Evolutionary conservation across 2,888 invertebrate species (phyloP), one percentile per base, ranked within the genome.

Genomic region (Fissipunctia ypsillon): DNA sequence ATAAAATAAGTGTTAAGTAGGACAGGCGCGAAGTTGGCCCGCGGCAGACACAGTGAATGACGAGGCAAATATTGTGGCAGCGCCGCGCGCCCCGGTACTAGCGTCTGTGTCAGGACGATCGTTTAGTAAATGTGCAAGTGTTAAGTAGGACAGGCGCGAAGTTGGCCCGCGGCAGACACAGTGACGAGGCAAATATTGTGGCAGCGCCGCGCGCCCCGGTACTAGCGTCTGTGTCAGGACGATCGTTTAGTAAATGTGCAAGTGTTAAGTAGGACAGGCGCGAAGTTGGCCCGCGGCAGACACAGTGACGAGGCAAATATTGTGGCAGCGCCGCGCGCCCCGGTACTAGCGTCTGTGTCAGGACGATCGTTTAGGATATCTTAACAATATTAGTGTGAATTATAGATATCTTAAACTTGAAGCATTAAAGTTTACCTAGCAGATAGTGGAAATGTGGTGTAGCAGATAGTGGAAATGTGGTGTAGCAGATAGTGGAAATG

Each of bases 91-190:
- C n/a, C n/a, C n/a, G n/a, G n/a, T n/a, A n/a, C n/a, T n/a, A n/a
- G n/a, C n/a, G n/a, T n/a, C n/a, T n/a, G n/a, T n/a, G n/a, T n/a
- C n/a, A n/a, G n/a, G n/a, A n/a, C n/a, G n/a, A n/a, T n/a, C n/a
- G n/a, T n/a, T n/a, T n/a, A 52, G 45, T 45, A 31, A 48, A 59
- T 14, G 61, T 38, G 50, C 61, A n/a, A n/a, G n/a, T n/a, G n/a
- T n/a, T n/a, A n/a, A n/a, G n/a, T n/a, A n/a, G n/a, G n/a, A n/a
- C n/a, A n/a, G n/a, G n/a, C n/a, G n/a, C n/a, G n/a, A n/a, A n/a
- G n/a, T n/a, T n/a, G n/a, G n/a, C n/a, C n/a, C n/a, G n/a, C n/a
- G n/a, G n/a, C n/a, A n/a, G n/a, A n/a, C n/a, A n/a, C n/a, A n/a
- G n/a, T n/a, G n/a, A n/a, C n/a, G n/a, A n/a, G n/a, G n/a, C n/a